These are phyloP conservation scores for Drosophila teissieri DNA, from an alignment of 1,140 invertebrate species.

Conservation along the genomic window DNA sequence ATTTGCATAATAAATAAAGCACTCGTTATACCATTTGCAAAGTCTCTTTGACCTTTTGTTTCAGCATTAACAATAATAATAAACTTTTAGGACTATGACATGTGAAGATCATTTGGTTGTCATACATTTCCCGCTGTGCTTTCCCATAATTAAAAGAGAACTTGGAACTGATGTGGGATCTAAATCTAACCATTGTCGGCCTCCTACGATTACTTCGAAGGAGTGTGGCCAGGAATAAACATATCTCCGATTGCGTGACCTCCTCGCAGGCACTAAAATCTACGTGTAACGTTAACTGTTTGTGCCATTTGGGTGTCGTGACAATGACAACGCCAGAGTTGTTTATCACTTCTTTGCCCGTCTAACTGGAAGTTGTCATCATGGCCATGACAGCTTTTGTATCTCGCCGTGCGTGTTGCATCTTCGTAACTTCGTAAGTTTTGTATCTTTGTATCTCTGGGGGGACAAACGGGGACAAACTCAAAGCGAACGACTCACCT, in stretches of 20 bases:
- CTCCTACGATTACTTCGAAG: too few relatives aligned
- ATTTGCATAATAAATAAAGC: too few relatives aligned
- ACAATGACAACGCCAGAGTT: conserved; percentile 65
- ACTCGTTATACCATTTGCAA: too few relatives aligned
- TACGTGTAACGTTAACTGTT: conserved; percentile 61
- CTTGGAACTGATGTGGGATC: background rate
- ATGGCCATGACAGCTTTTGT: conserved; percentile 65
- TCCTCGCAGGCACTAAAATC: conserved; percentile 42
- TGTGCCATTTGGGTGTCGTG: conserved; percentile 65
- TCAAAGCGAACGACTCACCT: conserved; percentile 54
- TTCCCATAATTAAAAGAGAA: background rate
- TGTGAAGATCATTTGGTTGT: too few relatives aligned
- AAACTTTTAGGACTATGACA: too few relatives aligned
- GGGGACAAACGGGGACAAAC: conserved; percentile 1
- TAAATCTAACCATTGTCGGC: too few relatives aligned
- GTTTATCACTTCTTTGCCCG: conserved; percentile 46
- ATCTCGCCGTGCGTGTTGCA: conserved; percentile 16
- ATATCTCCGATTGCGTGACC: conserved; percentile 44
- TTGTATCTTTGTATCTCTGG: conserved; percentile 21
- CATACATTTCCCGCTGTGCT: too few relatives aligned
- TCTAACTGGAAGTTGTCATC: conserved; percentile 70
- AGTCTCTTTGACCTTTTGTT: too few relatives aligned
- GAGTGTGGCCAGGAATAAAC: conserved; percentile 4
- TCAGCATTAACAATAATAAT: too few relatives aligned
- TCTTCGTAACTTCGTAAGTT: conserved; percentile 8